Conservation (phyloP, 2,113 vertebrate species). For the Sterrhoptilus dennistouni region DNA sequence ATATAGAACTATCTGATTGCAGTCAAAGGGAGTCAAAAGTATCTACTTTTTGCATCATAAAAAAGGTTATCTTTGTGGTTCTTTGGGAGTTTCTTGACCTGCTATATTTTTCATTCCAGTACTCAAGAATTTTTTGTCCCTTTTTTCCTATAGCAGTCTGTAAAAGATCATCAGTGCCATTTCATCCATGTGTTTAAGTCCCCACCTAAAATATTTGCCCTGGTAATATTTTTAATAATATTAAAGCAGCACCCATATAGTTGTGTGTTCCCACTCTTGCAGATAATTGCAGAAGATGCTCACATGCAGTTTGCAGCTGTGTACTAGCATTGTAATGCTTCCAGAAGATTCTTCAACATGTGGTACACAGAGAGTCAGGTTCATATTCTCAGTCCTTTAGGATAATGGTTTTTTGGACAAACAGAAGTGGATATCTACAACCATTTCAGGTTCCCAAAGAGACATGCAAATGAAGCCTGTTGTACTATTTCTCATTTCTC, state of each 20-base stretch:
- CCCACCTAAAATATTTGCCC: background rate
- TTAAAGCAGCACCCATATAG: background rate
- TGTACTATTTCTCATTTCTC: background rate
- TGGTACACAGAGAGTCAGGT: rapidly evolving
- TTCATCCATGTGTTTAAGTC: background rate
- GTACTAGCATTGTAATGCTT: background rate
- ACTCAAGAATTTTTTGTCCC: background rate
- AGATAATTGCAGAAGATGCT: background rate
- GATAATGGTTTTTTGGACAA: background rate
- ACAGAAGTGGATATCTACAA: background rate
- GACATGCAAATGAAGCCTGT: background rate
- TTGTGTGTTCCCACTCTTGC: background rate
- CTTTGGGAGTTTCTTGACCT: background rate
- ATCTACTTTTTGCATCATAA: background rate
- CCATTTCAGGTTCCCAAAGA: background rate
- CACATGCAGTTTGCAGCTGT: background rate
- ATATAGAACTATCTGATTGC: background rate
- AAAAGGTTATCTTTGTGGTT: background rate
- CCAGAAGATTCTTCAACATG: background rate
- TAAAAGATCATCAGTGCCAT: background rate
- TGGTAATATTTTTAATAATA: background rate
- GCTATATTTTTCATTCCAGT: background rate
- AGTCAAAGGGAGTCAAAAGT: background rate
- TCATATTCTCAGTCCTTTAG: background rate
- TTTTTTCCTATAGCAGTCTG: background rate